Evolutionary conservation across 2,113 vertebrate genomes (phyloP), one percentile per base, ranked within the genome.

Genomic region (Calypte anna): DNA sequence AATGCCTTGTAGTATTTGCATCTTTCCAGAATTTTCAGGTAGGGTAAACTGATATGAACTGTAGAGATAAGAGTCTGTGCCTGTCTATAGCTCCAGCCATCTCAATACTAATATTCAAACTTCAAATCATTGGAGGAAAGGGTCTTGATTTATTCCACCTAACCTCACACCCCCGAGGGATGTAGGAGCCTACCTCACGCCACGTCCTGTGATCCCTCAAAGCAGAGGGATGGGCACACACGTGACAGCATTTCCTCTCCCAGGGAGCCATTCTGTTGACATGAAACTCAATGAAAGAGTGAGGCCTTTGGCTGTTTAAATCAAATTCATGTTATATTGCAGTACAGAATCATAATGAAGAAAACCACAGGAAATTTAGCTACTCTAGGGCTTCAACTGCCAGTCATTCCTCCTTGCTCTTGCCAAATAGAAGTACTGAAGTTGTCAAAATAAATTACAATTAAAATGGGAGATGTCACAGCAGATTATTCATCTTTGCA

Each of bases 361-460:
- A 66, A 82, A 88, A 80, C 38, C 59, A 80, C 25, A 75, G 76
- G 76, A 94, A 92, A 84, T 83, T 15, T 33, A 92, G 59, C 31
- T 66, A 77, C 88, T 90, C 28, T 23, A 55, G 68, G 80, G 53
- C 72, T 57, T 94, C 38, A 55, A 4, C n/a, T 93, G 85, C 83
- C 83, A 85, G 30, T 74, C 78, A 94, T 66, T 36, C 31, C 61
- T 87, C 53, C 85, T 92, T 75, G 69, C 78, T 86, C 12, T 16
- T 43, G 86, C 84, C 78, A 93, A 21, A 36, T 64, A 46, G 78
- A 90, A 89, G 81, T 46, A 76, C 63, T 4, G 4, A 83, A 61
- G 70, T 79, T 91, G 90, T 88, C 76, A 91, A 80, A 93, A 85
- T 90, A 89, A 81, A 83, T 96, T 75, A 85, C 67, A n/a, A 70